Conservation (phyloP, 2,797 vertebrate genomes). For the Pelodytes ibericus region DNA sequence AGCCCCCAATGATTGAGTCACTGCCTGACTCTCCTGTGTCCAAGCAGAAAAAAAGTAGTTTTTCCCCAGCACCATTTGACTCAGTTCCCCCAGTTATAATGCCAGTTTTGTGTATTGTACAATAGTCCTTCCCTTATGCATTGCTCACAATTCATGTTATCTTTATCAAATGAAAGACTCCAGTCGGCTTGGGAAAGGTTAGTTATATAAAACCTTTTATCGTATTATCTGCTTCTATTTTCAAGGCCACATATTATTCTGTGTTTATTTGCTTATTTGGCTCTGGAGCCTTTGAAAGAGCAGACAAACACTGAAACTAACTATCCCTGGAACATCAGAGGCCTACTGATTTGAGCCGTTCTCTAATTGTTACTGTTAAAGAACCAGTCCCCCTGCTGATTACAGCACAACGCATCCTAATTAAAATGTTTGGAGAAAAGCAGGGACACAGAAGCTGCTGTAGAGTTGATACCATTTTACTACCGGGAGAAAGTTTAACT, state of each 20-base stretch:
- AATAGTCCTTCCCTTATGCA: no score
- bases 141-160: no score
- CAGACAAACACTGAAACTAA: neutral
- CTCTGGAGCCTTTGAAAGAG: neutral
- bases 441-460: neutral
- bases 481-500: neutral
- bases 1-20: no score
- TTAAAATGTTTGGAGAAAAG: constrained; percentile 8
- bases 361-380: constrained; percentile 10
- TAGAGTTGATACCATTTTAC: neutral
- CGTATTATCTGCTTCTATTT: neutral
- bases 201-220: neutral
- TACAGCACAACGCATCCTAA: constrained; percentile 12
- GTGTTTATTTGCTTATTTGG: neutral
- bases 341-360: neutral
- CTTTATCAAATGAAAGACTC: no score
- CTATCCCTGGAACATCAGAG: neutral
- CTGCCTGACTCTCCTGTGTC: no score
- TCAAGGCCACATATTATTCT: neutral
- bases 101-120: no score
- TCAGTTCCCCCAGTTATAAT: no score
- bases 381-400: neutral
- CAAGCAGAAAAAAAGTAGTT: no score
- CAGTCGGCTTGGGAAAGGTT: neutral
- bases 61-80: no score